Evolutionary conservation across 2,888 invertebrate species (phyloP).

Genomic region (Rhaphigaster nebulosa): DNA sequence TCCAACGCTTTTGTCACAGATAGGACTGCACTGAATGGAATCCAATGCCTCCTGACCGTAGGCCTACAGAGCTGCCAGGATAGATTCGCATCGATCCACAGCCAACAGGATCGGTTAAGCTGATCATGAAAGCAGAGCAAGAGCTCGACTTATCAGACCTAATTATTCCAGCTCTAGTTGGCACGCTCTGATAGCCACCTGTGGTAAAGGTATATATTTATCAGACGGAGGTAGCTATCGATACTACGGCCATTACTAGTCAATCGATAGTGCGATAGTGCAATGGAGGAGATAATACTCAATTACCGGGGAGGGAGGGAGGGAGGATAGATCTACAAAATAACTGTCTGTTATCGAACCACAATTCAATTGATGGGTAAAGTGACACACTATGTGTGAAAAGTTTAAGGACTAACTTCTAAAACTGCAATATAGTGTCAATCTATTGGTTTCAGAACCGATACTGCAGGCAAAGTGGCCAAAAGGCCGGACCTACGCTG

Average conservation of each 20-base stretch:
- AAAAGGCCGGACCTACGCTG: no score
- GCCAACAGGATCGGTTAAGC: not conserved
- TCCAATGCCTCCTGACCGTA: not conserved
- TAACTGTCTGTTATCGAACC: no score
- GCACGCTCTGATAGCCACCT: slow-evolving; percentile 1
- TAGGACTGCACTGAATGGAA: not conserved
- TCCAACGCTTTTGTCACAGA: not conserved
- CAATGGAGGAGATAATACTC: not conserved
- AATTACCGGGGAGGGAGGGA: not conserved
- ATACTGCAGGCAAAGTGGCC: no score
- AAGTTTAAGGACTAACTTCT: no score
- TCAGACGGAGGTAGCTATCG: not conserved
- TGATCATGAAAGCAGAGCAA: slow-evolving; percentile 13
- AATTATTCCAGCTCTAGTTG: slow-evolving; percentile 28
- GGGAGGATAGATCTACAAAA: no score
- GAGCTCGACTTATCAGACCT: slow-evolving; percentile 21
- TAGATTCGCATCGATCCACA: not conserved
- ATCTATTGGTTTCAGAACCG: no score
- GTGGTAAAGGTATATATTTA: not conserved
- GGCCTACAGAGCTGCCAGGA: not conserved
- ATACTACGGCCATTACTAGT: not conserved
- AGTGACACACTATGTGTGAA: no score
- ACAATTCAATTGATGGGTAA: no score
- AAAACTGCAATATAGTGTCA: no score
- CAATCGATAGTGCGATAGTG: not conserved